phyloP scores from a whole-genome alignment of 2,797 vertebrate genomes.

The Hippoglossus hippoglossus region DNA sequence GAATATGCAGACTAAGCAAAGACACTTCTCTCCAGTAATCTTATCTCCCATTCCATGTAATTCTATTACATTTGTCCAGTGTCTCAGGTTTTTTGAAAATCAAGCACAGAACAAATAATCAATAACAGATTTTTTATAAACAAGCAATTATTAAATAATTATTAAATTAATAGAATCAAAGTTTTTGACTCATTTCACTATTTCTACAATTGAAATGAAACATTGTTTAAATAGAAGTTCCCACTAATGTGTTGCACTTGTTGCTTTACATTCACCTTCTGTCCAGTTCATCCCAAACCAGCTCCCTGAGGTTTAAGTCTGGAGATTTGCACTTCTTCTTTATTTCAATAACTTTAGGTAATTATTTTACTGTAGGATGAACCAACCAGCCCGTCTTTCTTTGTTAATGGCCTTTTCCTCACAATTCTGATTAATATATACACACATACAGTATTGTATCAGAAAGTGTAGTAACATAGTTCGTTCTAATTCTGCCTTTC shows the following conservation, averaged over 20 bases:
- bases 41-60: conserved; percentile 61
- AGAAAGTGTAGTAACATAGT: not conserved
- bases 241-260: not conserved
- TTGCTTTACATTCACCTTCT: not conserved
- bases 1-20: conserved; percentile 33
- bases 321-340: not conserved
- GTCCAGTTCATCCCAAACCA: conserved; percentile 4
- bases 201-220: not conserved
- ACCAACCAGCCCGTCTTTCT: not conserved
- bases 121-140: not conserved
- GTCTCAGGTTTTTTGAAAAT: not conserved
- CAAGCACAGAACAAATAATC: not conserved
- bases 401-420: not conserved
- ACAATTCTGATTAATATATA: not conserved
- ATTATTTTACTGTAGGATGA: not conserved
- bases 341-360: not conserved
- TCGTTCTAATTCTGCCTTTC: not conserved
- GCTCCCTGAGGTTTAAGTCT: not conserved
- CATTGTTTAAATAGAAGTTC: not conserved
- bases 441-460: not conserved
- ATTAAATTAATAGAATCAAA: not conserved
- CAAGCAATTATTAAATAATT: not conserved
- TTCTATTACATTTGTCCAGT: too few relatives aligned
- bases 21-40: conserved; percentile 51
- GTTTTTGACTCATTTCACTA: not conserved